Evolutionary conservation across 2,888 invertebrate species (phyloP).

Genomic region (Ophion obscuratus): DNA sequence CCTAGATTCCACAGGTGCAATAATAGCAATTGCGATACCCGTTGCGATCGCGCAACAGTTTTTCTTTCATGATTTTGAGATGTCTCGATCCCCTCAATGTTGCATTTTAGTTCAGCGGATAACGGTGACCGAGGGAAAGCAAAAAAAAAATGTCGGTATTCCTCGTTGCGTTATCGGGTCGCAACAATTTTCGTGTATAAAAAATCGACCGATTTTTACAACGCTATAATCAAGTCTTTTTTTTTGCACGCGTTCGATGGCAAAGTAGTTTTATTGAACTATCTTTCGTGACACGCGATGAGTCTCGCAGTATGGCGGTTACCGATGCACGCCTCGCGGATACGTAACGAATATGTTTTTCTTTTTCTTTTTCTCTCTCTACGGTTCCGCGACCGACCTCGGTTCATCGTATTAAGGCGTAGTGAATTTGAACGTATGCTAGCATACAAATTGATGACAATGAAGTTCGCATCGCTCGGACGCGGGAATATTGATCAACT

Average conservation of each 20-base stretch:
- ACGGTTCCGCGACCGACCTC: not conserved
- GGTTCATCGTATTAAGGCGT: not conserved
- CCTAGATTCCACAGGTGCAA: not conserved
- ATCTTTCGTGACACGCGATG: not conserved
- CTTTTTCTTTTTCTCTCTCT: not conserved
- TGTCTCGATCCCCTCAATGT: not conserved
- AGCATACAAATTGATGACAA: slow-evolving; percentile 10
- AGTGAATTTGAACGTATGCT: slow-evolving; percentile 19
- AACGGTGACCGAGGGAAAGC: not conserved
- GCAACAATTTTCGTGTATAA: not conserved
- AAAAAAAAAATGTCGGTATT: not conserved
- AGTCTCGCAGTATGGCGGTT: slow-evolving; percentile 1
- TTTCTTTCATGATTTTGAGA: not conserved
- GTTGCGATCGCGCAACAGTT: not conserved
- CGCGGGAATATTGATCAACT: too few species aligned
- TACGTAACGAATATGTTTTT: not conserved
- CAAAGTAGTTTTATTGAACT: not conserved
- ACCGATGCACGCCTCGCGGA: slow-evolving; percentile 2
- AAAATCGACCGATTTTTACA: not conserved
- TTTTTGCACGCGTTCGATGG: not conserved
- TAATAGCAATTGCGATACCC: not conserved
- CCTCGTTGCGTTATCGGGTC: not conserved
- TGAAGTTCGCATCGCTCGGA: not conserved
- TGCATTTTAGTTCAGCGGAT: not conserved
- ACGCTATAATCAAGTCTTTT: not conserved